Conservation (phyloP, 2,113 vertebrate species). For the Colinus virginianus region DNA sequence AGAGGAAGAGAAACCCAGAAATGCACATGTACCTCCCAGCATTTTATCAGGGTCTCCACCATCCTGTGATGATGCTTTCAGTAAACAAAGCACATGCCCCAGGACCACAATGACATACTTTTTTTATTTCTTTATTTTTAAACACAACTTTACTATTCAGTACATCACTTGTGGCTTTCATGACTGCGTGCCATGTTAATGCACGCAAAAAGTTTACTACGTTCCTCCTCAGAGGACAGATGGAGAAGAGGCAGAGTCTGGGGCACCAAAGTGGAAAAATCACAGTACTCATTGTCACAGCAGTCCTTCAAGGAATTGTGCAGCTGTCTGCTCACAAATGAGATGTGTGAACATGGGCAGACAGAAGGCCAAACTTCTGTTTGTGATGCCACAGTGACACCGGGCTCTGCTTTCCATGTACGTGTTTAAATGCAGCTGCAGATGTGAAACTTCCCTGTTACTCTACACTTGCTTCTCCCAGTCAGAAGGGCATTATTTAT, state of each 20-base stretch:
- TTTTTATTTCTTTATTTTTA: not conserved
- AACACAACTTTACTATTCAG: not conserved
- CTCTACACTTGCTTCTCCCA: not conserved
- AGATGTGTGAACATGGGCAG: not conserved
- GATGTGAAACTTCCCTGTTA: fast-evolving
- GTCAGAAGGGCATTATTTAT: not conserved
- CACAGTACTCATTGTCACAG: not conserved
- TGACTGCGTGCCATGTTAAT: not conserved
- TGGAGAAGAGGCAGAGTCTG: not conserved
- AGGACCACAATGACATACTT: not conserved
- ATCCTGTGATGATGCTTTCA: not conserved
- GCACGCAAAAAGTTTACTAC: not conserved
- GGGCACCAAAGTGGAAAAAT: not conserved
- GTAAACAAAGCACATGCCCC: not conserved
- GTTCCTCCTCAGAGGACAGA: not conserved
- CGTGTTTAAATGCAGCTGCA: not conserved
- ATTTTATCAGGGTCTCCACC: not conserved
- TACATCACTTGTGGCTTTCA: not conserved
- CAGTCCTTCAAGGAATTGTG: fast-evolving
- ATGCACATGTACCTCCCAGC: not conserved
- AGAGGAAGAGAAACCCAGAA: not conserved
- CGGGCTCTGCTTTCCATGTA: not conserved
- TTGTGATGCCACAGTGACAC: not conserved
- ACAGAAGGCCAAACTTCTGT: not conserved
- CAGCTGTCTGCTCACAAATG: not conserved